Evolutionary conservation across 53 echinoderm and acorn worm genomes (phyloP).

Genomic region (Echinometra lucunter): DNA sequence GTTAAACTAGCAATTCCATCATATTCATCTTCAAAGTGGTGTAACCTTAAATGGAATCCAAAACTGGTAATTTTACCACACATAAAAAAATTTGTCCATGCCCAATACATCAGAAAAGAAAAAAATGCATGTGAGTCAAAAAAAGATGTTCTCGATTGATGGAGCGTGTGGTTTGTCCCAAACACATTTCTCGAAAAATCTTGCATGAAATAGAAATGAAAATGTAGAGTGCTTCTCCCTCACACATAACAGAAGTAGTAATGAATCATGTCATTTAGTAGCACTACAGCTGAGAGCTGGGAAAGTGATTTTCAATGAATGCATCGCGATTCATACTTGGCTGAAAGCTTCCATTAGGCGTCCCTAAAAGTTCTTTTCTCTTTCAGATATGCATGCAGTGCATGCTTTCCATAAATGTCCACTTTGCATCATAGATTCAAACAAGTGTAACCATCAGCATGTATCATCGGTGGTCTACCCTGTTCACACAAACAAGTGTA

Average conservation of each 20-base stretch:
- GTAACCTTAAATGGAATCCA: too few species aligned
- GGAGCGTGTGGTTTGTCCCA: not conserved
- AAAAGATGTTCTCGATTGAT: not conserved
- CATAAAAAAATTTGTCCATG: not conserved
- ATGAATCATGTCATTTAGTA: constrained; percentile 30
- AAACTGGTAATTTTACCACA: not conserved
- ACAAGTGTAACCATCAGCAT: not conserved
- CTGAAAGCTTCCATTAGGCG: constrained; percentile 45
- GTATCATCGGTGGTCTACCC: not conserved
- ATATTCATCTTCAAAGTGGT: not conserved
- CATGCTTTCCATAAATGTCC: constrained; percentile 25
- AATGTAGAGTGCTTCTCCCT: not conserved
- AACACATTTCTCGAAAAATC: not conserved
- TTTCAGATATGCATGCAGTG: not conserved
- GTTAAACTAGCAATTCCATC: not conserved
- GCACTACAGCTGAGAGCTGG: not conserved
- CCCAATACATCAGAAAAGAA: not conserved
- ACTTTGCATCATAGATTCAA: constrained; percentile 16
- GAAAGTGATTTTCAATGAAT: constrained; percentile 16
- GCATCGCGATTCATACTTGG: constrained; percentile 33
- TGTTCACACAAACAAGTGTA: not conserved
- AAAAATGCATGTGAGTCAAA: not conserved
- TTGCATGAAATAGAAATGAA: not conserved
- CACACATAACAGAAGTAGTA: not conserved
- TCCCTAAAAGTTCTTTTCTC: constrained; percentile 30